These are phyloP conservation scores for Eugnorisma glareosa DNA, from an alignment of 2,888 invertebrate species.

Conservation along the genomic window DNA sequence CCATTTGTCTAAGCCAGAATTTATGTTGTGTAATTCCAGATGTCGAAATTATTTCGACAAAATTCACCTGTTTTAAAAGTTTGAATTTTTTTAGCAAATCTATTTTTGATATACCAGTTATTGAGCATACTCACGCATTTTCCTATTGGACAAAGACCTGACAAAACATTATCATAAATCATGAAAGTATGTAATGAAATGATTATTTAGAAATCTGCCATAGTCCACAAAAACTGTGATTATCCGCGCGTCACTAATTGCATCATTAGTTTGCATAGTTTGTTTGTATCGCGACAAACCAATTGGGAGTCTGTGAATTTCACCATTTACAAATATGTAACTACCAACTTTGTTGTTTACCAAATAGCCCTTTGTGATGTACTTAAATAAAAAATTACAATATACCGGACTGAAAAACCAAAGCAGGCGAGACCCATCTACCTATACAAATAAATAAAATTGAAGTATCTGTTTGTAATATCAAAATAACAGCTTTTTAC, in stretches of 20 bases:
- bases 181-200: constrained; percentile 8
- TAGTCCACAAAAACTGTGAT: constrained; percentile 11
- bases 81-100: neutral
- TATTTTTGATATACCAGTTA: neutral
- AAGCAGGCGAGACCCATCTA: too few relatives aligned
- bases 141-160: neutral
- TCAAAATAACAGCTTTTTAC: too few relatives aligned
- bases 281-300: constrained; percentile 4
- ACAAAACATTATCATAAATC: constrained; percentile 11
- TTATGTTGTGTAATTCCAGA: too few relatives aligned
- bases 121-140: neutral
- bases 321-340: neutral
- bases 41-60: too few relatives aligned
- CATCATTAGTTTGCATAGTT: constrained; percentile 3
- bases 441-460: too few relatives aligned
- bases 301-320: neutral
- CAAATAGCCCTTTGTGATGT: neutral
- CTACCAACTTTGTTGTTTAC: neutral
- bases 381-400: neutral
- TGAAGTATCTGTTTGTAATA: too few relatives aligned
- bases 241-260: constrained; percentile 31
- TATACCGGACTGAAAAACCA: too few relatives aligned
- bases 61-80: neutral
- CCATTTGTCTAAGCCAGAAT: too few relatives aligned
- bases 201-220: constrained; percentile 40